Base-by-base conservation (phyloP, 1,140 invertebrate genomes). In the Ceratitis capitata region DNA sequence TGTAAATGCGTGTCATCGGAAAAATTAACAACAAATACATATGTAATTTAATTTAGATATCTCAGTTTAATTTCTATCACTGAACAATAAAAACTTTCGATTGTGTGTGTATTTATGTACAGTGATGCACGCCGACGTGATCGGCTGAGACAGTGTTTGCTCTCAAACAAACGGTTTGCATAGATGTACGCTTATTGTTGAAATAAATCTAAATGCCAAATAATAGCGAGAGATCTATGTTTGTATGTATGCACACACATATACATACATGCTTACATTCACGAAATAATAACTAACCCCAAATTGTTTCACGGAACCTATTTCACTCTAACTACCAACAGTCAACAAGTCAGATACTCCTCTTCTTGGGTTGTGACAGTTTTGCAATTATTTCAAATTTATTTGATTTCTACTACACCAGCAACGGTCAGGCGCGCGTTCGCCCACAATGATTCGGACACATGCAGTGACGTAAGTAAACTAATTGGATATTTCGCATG, bases 401-500 rank as follows among this genome's bases (percentile, higher is more conserved):
- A 78, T 45, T 45, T 78, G 42, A 45, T 78, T 69, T 78, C 19
- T 45, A 78, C 1, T 45, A 45, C n/a, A 23, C n/a, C 16, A 45
- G 1, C 23, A 14, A 23, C 45, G 69, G 39, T 45, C 69, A 78
- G 42, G 69, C 45, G 69, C 45, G 69, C 10, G 35, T 45, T 45
- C 69, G n/a, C 69, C 69, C 35, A 78, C 69, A 78, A 69, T 69
- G 32, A 69, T 69, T 5, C n/a, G 23, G 64, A 42, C 29, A 61
- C 32, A 19, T 69, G 35, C 35, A 19, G 19, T 69, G 61, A 35
- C 29, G 61, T 69, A 35, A 69, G 29, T 69, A 19, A 56, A n/a
- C 51, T 53, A 19, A 19, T 16, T 53, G 16, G 9, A 53, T 14
- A 49, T 49, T 49, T 7, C 14, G 47, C 47, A 49, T 49, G 14